A percentile compares a stretch with the other conserved stretches of the same genome.
Evolutionary conservation across 2,888 invertebrate genomes (phyloP).

Genomic region (Ophion slaviceki): DNA sequence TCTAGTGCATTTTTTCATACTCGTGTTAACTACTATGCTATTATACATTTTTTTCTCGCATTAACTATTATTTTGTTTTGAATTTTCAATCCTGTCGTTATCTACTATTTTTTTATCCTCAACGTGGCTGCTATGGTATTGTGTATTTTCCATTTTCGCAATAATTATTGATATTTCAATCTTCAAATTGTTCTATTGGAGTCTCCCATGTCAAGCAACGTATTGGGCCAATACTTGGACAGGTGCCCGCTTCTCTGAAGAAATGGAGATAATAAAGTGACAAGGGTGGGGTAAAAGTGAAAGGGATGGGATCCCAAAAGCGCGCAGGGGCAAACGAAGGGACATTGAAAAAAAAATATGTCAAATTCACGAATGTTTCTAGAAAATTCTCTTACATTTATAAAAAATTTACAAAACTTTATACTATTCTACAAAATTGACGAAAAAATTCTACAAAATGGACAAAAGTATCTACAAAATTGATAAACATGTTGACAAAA

Average conservation of each 20-base stretch:
- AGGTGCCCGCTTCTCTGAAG: neutral
- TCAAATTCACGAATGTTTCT: too few species aligned
- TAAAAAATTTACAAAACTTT: neutral
- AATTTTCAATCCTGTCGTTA: neutral
- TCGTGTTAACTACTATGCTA: neutral
- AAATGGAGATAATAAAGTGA: neutral
- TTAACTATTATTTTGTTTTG: neutral
- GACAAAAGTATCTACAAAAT: neutral
- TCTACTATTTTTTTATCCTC: neutral
- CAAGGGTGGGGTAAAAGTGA: neutral
- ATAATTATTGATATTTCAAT: neutral
- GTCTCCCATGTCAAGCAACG: neutral
- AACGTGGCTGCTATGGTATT: too few species aligned
- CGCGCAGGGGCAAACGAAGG: neutral
- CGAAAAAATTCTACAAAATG: neutral
- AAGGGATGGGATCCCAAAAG: neutral
- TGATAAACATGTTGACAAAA: neutral
- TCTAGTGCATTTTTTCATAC: neutral
- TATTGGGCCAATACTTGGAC: neutral
- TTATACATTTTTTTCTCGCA: too few species aligned
- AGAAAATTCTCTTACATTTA: too few species aligned
- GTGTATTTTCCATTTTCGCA: too few species aligned
- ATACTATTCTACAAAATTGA: neutral
- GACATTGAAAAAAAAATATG: neutral
- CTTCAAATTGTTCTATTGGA: neutral